Evolutionary conservation across 2,888 invertebrate species (phyloP).

Genomic region (Himalopsyche tibetana): DNA sequence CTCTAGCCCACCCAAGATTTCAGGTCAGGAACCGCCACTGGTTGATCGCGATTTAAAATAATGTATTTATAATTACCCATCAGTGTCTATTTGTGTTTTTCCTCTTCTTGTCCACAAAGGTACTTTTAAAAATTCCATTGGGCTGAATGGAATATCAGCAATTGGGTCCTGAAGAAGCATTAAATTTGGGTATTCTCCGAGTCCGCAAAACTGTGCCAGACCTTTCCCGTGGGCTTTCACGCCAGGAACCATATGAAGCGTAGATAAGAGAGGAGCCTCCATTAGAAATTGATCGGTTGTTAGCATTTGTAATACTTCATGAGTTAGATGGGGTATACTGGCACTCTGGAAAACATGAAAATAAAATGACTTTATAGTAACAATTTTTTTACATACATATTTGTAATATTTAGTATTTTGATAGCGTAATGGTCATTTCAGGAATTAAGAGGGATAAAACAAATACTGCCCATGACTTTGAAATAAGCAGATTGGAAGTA

Average conservation of each 20-base stretch:
- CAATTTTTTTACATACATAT: background rate
- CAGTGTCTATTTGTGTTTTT: constrained; percentile 80
- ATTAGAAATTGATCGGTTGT: constrained; percentile 79
- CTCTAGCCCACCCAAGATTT: too few species aligned
- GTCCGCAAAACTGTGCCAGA: constrained; percentile 79
- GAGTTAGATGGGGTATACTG: constrained; percentile 88
- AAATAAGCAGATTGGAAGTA: too few species aligned
- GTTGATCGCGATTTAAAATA: too few species aligned
- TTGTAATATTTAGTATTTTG: background rate
- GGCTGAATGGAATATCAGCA: constrained; percentile 81
- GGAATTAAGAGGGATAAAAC: too few species aligned
- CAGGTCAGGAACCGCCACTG: too few species aligned
- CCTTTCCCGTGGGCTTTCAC: constrained; percentile 80
- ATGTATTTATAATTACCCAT: too few species aligned
- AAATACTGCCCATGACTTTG: too few species aligned
- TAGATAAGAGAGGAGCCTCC: constrained; percentile 84
- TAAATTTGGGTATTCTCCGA: constrained; percentile 74
- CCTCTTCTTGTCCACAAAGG: constrained; percentile 90
- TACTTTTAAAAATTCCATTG: constrained; percentile 82
- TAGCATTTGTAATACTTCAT: constrained; percentile 84
- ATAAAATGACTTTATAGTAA: constrained; percentile 26
- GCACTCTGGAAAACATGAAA: constrained; percentile 79
- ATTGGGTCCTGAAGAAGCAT: constrained; percentile 84
- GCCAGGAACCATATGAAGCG: constrained; percentile 81
- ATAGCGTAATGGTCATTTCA: too few species aligned